Percentiles rank a stretch among this genome's conserved stretches.
Conservation (phyloP, 2,113 vertebrate species). For the Pedetes capensis region DNA sequence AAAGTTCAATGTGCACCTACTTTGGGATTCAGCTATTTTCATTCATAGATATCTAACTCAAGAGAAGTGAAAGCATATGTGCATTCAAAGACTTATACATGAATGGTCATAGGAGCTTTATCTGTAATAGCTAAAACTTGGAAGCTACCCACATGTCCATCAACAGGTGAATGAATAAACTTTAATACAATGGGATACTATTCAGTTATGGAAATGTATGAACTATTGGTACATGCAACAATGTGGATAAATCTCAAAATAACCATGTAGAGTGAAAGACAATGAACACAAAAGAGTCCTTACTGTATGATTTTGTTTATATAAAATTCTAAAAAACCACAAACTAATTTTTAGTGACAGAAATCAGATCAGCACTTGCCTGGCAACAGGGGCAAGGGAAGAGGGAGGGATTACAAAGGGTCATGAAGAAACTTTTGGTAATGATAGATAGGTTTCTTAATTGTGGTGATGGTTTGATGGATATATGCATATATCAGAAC, state of each 20-base stretch:
- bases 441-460: slow-evolving; percentile 41
- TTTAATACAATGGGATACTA: slow-evolving; percentile 27
- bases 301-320: neutral
- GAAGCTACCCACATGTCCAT: neutral
- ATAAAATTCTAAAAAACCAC: slow-evolving; percentile 43
- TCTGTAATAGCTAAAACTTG: slow-evolving; percentile 5
- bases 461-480: neutral
- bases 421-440: neutral
- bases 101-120: neutral
- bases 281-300: neutral
- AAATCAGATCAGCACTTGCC: slow-evolving; percentile 16
- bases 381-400: neutral
- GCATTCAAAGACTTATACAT: neutral
- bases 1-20: neutral
- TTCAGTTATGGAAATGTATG: neutral
- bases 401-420: slow-evolving; percentile 1
- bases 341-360: slow-evolving; percentile 16
- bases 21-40: neutral
- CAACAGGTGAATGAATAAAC: neutral
- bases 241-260: slow-evolving; percentile 32
- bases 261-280: slow-evolving; percentile 21
- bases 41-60: neutral
- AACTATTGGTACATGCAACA: neutral
- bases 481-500: neutral
- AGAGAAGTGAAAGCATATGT: neutral